Evolutionary conservation across 2,888 invertebrate genomes (phyloP).

Genomic region (Trichogramma evanescens): DNA sequence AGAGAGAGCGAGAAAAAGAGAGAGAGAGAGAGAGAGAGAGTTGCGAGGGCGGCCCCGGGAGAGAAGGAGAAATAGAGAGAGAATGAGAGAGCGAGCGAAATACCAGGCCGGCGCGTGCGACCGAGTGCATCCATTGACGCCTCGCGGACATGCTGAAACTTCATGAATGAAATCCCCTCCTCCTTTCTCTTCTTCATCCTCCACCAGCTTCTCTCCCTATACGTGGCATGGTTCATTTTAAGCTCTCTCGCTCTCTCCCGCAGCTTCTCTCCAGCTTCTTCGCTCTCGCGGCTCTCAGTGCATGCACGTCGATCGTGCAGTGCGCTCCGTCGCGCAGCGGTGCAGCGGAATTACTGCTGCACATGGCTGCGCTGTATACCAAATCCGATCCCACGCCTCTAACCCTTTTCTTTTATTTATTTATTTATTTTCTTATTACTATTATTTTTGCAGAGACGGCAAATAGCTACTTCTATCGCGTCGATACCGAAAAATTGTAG

Average conservation of each 20-base stretch:
- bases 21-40: not conserved
- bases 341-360: too few species aligned
- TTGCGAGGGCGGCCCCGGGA: not conserved
- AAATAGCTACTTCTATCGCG: too few species aligned
- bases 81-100: conserved; percentile 2
- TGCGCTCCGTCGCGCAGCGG: too few species aligned
- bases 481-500: too few species aligned
- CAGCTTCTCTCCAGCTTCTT: not conserved
- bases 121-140: conserved; percentile 44
- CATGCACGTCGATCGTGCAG: too few species aligned
- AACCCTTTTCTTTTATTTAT: too few species aligned
- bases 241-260: not conserved
- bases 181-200: not conserved
- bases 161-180: conserved; percentile 40
- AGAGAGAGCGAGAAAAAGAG: not conserved
- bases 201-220: too few species aligned
- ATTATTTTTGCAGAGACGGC: too few species aligned
- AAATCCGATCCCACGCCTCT: too few species aligned
- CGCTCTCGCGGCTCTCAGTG: not conserved
- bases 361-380: too few species aligned
- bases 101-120: conserved; percentile 22
- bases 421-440: too few species aligned
- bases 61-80: not conserved
- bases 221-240: too few species aligned
- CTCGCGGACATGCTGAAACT: conserved; percentile 30